Evolutionary conservation across 2,113 vertebrate species (phyloP).

Genomic region (Clarias gariepinus): DNA sequence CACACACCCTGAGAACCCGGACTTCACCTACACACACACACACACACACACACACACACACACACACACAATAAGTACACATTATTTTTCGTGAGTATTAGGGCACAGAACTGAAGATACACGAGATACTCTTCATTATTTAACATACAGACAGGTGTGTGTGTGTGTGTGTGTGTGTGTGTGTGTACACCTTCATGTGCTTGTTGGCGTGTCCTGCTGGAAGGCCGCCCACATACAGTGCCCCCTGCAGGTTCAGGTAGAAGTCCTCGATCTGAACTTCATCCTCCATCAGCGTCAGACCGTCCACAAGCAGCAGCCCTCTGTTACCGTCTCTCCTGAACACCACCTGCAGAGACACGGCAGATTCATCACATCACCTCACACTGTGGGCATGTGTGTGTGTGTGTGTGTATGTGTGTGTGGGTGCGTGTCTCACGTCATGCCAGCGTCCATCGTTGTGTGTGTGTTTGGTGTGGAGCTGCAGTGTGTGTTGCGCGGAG

Average conservation of each 20-base stretch:
- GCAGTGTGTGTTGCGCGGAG: constrained; percentile 78
- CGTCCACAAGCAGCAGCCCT: constrained; percentile 85
- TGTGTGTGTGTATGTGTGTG: constrained; percentile 27
- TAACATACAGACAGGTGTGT: not conserved
- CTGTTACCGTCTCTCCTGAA: constrained; percentile 78
- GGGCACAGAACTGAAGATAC: not conserved
- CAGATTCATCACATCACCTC: not conserved
- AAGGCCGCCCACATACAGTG: constrained; percentile 87
- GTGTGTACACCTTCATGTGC: constrained; percentile 92
- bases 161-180: constrained; percentile 31
- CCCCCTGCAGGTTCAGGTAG: constrained; percentile 77
- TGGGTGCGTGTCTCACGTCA: constrained; percentile 74
- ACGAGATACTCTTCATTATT: not conserved
- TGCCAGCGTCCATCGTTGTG: constrained; percentile 91
- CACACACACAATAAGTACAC: not conserved
- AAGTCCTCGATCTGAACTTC: constrained; percentile 56
- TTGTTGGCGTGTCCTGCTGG: constrained; percentile 82
- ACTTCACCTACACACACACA: constrained; percentile 75
- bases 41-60: constrained; percentile 1
- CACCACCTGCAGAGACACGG: constrained; percentile 75
- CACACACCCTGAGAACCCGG: constrained; percentile 88
- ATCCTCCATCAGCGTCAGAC: constrained; percentile 80
- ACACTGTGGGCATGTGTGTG: constrained; percentile 75
- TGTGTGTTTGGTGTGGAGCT: constrained; percentile 83
- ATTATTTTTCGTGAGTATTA: not conserved